These are phyloP conservation scores for Callocephalon fimbriatum DNA, from an alignment of 2,113 vertebrate species.

Conservation along the genomic window DNA sequence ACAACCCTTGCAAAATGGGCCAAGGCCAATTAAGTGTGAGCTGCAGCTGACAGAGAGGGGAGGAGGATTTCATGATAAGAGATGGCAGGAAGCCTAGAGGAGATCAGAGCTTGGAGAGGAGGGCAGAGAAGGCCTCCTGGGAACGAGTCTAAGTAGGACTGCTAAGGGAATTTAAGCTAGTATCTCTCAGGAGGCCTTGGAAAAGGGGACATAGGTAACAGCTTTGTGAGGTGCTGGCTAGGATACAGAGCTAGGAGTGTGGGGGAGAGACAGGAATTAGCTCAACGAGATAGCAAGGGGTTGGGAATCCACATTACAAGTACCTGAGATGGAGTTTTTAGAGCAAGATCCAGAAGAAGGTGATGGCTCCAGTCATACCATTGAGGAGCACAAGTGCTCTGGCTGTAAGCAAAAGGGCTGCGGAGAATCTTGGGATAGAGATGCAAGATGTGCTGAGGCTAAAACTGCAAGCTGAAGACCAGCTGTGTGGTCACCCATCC, in stretches of 20 bases:
- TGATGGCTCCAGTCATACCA: neutral
- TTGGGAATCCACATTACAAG: neutral
- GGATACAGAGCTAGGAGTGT: neutral
- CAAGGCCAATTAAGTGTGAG: slow-evolving; percentile 1
- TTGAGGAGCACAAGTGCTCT: neutral
- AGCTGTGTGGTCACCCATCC: neutral
- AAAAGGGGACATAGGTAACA: neutral
- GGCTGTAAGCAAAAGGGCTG: neutral
- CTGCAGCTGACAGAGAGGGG: slow-evolving; percentile 5
- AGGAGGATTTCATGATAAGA: slow-evolving; percentile 25
- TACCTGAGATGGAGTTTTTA: neutral
- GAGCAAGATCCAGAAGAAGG: neutral
- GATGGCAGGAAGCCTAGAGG: slow-evolving; percentile 41
- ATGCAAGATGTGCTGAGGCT: neutral
- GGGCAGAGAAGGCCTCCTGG: neutral
- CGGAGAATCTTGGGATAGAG: neutral
- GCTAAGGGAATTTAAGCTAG: neutral
- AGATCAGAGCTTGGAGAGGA: neutral
- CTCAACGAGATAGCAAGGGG: neutral
- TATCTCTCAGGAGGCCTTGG: neutral
- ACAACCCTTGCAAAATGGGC: neutral
- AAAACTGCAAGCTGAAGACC: neutral
- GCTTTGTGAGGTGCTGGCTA: neutral
- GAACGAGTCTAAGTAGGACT: neutral
- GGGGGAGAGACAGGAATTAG: neutral